Base-by-base conservation (phyloP, 2,888 invertebrate genomes). In the Acronicta leporina region DNA sequence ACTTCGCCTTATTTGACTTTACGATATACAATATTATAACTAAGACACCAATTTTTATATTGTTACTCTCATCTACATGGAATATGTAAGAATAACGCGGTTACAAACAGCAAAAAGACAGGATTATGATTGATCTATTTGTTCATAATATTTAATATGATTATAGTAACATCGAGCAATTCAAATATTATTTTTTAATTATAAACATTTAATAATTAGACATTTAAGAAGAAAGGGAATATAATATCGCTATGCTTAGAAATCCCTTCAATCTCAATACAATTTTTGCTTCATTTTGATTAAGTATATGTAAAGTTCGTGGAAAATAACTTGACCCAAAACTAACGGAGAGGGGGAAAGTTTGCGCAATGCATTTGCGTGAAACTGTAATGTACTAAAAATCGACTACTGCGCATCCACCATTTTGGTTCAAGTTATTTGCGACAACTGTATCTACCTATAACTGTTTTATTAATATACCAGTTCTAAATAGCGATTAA, bases 221-320 rank as follows among this genome's bases (percentile, higher is more conserved):
- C 38, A 61, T 58, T 30, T 10, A 65, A 50, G 53, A 57, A 48
- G 14, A 48, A 51, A 16, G 43, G 50, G 27, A 60, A 60, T 62
- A 71, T 63, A 63, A 44, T 47, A 65, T 56, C 46, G 27, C 40
- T 53, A 63, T 27, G 8, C 35, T 54, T 35, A 60, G 35, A 51
- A 66, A 65, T 68, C 20, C 33, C 43, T 49, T 30, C 44, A 62
- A 54, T 64, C 56, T 53, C 57, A 63, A 73, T 54, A 74, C 52
- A 68, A 60, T 49, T 50, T 68, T 48, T 48, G 59, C 49, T 63
- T 68, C 69, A 68, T 76, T 68, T 74, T 65, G 64, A 72, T 77
- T 63, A 52, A 47, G 27, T 54, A 38, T 33, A 58, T 46, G 55
- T 65, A 49, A n/a, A n/a, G n/a, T n/a, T n/a, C n/a, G n/a, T n/a